A percentile compares a stretch with the other conserved stretches of the same genome.
Evolutionary conservation across 2,888 invertebrate species (phyloP).

Genomic region (Hedya salicella): DNA sequence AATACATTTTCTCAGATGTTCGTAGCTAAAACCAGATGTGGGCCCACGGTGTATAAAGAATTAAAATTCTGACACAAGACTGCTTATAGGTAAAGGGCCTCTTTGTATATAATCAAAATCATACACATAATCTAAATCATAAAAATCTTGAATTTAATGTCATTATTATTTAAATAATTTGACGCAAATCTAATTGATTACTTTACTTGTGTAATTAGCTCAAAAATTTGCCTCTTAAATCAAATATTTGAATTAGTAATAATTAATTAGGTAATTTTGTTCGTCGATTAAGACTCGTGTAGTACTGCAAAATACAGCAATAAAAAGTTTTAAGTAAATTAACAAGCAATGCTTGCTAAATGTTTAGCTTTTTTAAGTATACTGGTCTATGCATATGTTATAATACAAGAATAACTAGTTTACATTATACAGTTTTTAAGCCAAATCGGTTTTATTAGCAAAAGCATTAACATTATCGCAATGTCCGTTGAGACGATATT

Average conservation of each 20-base stretch:
- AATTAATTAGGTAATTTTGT: slow-evolving; percentile 30
- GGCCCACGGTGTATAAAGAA: too few species aligned
- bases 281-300: slow-evolving; percentile 22
- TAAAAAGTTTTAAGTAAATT: slow-evolving; percentile 38
- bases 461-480: not conserved
- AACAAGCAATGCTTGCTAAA: slow-evolving; percentile 40
- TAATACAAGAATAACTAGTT: slow-evolving; percentile 12
- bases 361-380: slow-evolving; percentile 29
- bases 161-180: not conserved
- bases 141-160: not conserved
- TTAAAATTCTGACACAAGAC: too few species aligned
- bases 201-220: slow-evolving; percentile 27
- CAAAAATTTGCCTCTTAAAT: slow-evolving; percentile 25
- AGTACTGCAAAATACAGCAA: slow-evolving; percentile 40
- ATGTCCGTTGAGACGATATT: too few species aligned
- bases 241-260: slow-evolving; percentile 24
- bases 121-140: not conserved
- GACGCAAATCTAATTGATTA: slow-evolving; percentile 5
- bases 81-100: too few species aligned
- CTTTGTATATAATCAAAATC: not conserved
- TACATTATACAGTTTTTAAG: slow-evolving; percentile 15
- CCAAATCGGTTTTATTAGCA: slow-evolving; percentile 3
- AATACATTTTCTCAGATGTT: too few species aligned
- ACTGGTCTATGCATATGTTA: slow-evolving; percentile 14
- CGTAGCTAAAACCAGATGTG: too few species aligned